Conservation (phyloP, 2,888 invertebrate genomes). For the Brachynemurus nebulosus region DNA sequence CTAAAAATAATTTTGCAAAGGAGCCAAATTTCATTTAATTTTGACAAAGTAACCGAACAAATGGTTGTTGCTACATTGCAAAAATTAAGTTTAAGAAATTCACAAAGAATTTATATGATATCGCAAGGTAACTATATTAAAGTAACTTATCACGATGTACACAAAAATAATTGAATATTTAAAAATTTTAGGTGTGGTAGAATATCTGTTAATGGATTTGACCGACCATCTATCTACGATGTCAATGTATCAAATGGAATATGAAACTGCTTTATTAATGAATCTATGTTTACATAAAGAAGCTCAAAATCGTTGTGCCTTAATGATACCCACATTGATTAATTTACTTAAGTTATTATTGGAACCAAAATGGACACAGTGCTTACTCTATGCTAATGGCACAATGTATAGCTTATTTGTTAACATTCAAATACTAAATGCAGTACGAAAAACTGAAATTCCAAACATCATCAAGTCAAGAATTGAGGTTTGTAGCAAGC, state of each 20-base stretch:
- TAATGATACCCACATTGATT: constrained; percentile 20
- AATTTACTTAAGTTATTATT: constrained; percentile 23
- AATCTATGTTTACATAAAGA: constrained; percentile 47
- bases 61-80: constrained; percentile 51
- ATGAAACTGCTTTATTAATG: constrained; percentile 51
- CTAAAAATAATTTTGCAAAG: constrained; percentile 18
- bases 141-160: too few species aligned
- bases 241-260: constrained; percentile 45
- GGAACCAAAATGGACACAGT: constrained; percentile 22
- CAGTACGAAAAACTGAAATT: constrained; percentile 28
- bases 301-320: constrained; percentile 26
- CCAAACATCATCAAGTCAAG: constrained; percentile 16
- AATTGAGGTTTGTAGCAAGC: constrained; percentile 15
- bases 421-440: constrained; percentile 34
- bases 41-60: constrained; percentile 39
- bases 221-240: too few species aligned
- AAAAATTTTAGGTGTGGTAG: constrained; percentile 6
- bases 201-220: too few species aligned
- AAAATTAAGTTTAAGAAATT: constrained; percentile 47
- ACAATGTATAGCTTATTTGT: constrained; percentile 31
- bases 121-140: constrained; percentile 29
- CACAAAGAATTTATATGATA: constrained; percentile 45
- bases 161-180: too few species aligned
- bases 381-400: constrained; percentile 29
- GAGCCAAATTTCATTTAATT: too few species aligned